Evolutionary conservation across 1,140 invertebrate genomes (phyloP), one percentile per base, ranked within the genome.

Genomic region (Zaprionus kolodkinae): DNA sequence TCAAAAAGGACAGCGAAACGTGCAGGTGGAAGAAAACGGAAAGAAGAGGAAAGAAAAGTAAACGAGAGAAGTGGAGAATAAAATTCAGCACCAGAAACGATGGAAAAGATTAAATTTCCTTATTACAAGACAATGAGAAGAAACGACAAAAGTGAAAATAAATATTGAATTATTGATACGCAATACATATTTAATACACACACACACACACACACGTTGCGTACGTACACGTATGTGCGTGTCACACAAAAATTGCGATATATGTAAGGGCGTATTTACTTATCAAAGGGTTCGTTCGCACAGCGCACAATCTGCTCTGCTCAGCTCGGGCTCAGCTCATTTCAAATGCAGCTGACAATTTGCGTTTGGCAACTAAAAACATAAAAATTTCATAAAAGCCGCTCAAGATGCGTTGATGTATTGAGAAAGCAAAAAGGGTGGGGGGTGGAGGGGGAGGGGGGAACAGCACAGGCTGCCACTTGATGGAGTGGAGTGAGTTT

Each of bases 81-180:
- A 21, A 52, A 25, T 25, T 13, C 17, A 6, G n/a, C 13, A 7
- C 27, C 30, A 55, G 50, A 55, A 55, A 55, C 27, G 52, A 57
- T 57, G 57, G 73, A 88, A 88, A 89, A 88, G 85, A 88, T 88
- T 89, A 88, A 89, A 88, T 88, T 88, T 84, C 84, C 85, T 88
- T 78, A 85, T 88, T 88, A 81, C 74, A 66, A 67, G 68, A 76
- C 78, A 72, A 81, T 71, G 76, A 81, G 45, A 67, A 82, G 76
- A 67, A 84, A 76, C 72, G 78, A 70, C 72, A 69, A 80, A 89
- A 84, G 62, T 78, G 77, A 84, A 88, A 87, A 84, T 81, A 87
- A 88, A 88, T 88, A 88, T 88, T 88, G 85, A 88, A 89, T 88
- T 88, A 88, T 88, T 84, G 80, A 87, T 88, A 87, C 76, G 88